A percentile compares a stretch with the other conserved stretches of the same genome.
These are phyloP conservation scores for Octodonta nipae DNA, from an alignment of 2,888 invertebrate genomes.

Conservation along the genomic window DNA sequence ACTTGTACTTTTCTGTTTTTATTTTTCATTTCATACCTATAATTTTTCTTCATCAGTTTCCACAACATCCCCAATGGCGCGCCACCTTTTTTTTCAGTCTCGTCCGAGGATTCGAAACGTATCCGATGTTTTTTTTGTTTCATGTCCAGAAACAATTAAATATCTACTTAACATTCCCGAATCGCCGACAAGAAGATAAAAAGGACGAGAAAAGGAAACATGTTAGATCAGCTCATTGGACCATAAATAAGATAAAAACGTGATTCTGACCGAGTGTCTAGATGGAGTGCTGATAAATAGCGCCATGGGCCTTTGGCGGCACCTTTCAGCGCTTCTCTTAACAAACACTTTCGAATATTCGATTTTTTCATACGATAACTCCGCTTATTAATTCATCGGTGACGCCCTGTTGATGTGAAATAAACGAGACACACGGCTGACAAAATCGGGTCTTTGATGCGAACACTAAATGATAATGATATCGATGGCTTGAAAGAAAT, in stretches of 20 bases:
- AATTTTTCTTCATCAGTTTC: no score
- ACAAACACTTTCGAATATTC: neutral
- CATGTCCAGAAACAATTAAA: conserved; percentile 17
- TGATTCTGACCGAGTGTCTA: conserved; percentile 28
- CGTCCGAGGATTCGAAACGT: no score
- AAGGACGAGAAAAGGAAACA: no score
- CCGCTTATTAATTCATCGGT: conserved; percentile 27
- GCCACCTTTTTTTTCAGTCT: no score
- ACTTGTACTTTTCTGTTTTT: no score
- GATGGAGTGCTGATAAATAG: conserved; percentile 31
- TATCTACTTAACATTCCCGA: conserved; percentile 33
- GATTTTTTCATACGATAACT: conserved; percentile 16
- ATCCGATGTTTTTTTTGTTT: no score
- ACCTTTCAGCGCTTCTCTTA: neutral
- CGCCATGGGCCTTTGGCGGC: conserved; percentile 17
- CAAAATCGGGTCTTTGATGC: no score
- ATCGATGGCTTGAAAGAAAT: no score
- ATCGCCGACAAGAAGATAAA: conserved; percentile 22
- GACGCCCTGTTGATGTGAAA: conserved; percentile 15
- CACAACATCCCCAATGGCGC: no score
- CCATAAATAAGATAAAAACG: conserved; percentile 33
- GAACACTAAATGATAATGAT: no score
- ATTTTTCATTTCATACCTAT: no score
- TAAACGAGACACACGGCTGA: neutral
- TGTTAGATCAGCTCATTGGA: conserved; percentile 31